phyloP scores from a whole-genome alignment of 2,797 vertebrate species.

The Macropus fuliginosus region DNA sequence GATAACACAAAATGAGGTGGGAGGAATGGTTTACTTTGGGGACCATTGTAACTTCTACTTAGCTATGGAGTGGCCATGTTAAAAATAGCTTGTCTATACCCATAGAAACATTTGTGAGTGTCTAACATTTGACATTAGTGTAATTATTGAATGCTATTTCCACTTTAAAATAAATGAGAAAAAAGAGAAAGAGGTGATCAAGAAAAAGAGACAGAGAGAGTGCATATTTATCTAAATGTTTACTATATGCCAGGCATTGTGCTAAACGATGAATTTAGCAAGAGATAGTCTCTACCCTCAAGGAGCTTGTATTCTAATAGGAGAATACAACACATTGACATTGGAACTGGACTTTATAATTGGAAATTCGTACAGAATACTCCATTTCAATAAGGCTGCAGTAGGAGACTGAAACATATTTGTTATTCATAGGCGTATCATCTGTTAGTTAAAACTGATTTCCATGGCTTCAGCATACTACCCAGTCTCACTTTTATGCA shows the following conservation, averaged over 20 bases:
- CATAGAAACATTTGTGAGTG: slow-evolving; percentile 23
- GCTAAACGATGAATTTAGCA: background rate
- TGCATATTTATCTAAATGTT: background rate
- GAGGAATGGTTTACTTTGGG: slow-evolving; percentile 3
- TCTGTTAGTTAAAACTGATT: background rate
- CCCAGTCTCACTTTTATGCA: background rate
- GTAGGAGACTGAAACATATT: background rate
- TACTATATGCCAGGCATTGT: background rate
- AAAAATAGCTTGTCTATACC: slow-evolving; percentile 34
- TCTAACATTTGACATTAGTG: background rate
- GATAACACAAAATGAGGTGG: slow-evolving; percentile 29
- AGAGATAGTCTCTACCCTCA: background rate
- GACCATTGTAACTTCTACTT: background rate
- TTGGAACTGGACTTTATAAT: background rate
- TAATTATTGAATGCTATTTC: background rate
- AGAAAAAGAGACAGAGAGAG: background rate
- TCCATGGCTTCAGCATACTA: background rate
- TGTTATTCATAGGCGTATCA: background rate
- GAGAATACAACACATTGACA: background rate
- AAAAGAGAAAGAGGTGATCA: background rate
- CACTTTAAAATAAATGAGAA: background rate
- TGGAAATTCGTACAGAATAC: background rate
- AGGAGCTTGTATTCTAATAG: background rate
- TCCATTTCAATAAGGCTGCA: background rate
- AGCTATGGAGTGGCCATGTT: background rate